phyloP scores from a whole-genome alignment of 2,888 invertebrate species.

The Drosophila meridiana region DNA sequence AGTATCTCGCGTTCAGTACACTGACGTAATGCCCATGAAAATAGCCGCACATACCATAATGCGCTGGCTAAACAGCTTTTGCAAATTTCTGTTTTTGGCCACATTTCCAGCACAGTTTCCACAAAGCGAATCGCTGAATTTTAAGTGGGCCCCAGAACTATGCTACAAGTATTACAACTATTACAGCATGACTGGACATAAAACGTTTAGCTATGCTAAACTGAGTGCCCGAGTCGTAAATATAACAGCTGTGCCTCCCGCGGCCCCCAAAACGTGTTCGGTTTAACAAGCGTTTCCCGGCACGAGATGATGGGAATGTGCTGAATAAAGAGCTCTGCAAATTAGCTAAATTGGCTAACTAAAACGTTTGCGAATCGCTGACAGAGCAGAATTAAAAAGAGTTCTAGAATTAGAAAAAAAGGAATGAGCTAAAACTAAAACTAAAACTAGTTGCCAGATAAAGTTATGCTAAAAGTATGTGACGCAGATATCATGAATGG shows the following conservation, averaged over 20 bases:
- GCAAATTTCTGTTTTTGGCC: conserved; percentile 20
- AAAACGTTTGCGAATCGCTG: conserved; percentile 9
- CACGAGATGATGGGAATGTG: not conserved
- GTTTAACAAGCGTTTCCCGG: conserved; percentile 27
- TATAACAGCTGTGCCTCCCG: conserved; percentile 32
- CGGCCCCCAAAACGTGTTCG: conserved; percentile 29
- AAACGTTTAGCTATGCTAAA: conserved; percentile 35
- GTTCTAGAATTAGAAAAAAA: not conserved
- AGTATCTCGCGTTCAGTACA: conserved; percentile 15
- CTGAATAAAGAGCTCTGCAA: not conserved
- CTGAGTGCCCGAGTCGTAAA: conserved; percentile 37
- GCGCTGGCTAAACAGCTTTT: conserved; percentile 42
- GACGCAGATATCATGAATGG: not conserved
- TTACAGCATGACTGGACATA: conserved; percentile 23
- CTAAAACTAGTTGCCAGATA: not conserved
- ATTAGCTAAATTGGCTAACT: conserved; percentile 1
- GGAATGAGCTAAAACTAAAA: not conserved
- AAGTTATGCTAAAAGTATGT: not conserved
- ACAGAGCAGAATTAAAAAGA: not conserved
- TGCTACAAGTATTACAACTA: conserved; percentile 28
- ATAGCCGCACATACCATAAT: conserved; percentile 55
- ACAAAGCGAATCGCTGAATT: conserved; percentile 41
- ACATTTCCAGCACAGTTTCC: conserved; percentile 31
- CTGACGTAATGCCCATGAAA: conserved; percentile 74
- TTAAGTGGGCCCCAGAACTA: conserved; percentile 54